phyloP scores from a whole-genome alignment of 2,113 vertebrate species.

The Chlorodrepanis virens region DNA sequence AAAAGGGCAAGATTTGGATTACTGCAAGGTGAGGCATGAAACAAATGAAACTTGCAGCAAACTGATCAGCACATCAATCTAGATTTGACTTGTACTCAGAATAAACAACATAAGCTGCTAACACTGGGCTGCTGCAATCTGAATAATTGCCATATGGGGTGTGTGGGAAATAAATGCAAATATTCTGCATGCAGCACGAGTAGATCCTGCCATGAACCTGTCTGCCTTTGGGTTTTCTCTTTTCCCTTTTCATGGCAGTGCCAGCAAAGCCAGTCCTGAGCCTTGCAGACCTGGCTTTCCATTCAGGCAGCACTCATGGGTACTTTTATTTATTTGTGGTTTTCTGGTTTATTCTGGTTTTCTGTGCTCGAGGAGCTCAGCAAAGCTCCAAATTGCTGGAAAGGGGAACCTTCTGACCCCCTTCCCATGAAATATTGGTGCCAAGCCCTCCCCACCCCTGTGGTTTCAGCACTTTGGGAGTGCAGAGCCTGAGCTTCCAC shows the following conservation, averaged over 20 bases:
- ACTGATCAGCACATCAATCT: background rate
- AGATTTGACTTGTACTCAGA: background rate
- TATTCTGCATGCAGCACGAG: background rate
- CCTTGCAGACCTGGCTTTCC: background rate
- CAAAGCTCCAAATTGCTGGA: background rate
- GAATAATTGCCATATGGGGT: constrained; percentile 30
- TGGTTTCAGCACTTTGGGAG: background rate
- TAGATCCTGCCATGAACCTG: background rate
- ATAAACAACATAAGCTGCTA: background rate
- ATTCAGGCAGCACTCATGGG: background rate
- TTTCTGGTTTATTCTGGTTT: background rate
- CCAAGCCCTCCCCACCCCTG: background rate
- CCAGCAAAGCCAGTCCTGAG: background rate
- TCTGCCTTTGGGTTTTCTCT: background rate
- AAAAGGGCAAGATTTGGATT: background rate
- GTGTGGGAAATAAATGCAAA: constrained; percentile 32
- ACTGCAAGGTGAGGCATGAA: background rate
- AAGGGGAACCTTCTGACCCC: background rate
- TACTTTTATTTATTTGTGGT: background rate
- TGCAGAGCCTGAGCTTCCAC: background rate
- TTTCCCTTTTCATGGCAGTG: background rate
- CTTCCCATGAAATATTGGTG: background rate
- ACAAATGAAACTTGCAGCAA: background rate
- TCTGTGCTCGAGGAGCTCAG: background rate
- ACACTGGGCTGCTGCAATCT: background rate